phyloP scores from a whole-genome alignment of 2,888 invertebrate species.

The Drosophila infuscata region DNA sequence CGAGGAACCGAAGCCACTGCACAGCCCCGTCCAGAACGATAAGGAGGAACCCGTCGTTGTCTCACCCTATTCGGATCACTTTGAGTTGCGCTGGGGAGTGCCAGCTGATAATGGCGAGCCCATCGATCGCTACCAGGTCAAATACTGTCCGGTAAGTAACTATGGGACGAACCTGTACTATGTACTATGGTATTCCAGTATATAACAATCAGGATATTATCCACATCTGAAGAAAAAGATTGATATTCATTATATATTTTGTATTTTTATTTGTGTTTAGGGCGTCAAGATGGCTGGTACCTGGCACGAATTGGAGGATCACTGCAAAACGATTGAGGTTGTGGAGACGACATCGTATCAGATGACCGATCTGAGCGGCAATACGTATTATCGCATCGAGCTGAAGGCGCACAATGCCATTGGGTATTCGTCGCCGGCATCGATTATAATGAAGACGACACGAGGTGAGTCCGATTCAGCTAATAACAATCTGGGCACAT shows the following conservation, averaged over 20 bases:
- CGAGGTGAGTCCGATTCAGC: slow-evolving; percentile 91
- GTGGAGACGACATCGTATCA: slow-evolving; percentile 89
- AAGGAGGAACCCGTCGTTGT: slow-evolving; percentile 86
- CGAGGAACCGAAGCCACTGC: slow-evolving; percentile 89
- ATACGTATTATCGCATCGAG: slow-evolving; percentile 93
- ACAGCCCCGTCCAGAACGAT: slow-evolving; percentile 85
- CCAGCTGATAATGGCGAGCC: slow-evolving; percentile 96
- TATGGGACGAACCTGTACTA: no score
- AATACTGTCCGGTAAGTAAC: slow-evolving; percentile 91
- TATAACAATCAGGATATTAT: background rate
- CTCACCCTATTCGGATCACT: slow-evolving; percentile 91
- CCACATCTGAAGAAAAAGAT: background rate
- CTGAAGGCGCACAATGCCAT: slow-evolving; percentile 94
- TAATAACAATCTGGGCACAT: slow-evolving; percentile 85
- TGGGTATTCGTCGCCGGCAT: slow-evolving; percentile 92
- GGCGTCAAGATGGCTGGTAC: slow-evolving; percentile 89
- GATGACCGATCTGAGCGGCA: slow-evolving; percentile 89
- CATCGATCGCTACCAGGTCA: slow-evolving; percentile 92
- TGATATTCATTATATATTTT: background rate
- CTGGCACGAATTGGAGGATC: slow-evolving; percentile 87
- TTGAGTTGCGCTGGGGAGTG: slow-evolving; percentile 93
- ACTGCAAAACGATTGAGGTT: slow-evolving; percentile 87
- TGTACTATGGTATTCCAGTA: background rate
- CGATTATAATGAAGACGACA: slow-evolving; percentile 93
- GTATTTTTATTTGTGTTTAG: slow-evolving; percentile 82